Base-by-base conservation (phyloP, 1,140 invertebrate species). In the Caerostris darwini region DNA sequence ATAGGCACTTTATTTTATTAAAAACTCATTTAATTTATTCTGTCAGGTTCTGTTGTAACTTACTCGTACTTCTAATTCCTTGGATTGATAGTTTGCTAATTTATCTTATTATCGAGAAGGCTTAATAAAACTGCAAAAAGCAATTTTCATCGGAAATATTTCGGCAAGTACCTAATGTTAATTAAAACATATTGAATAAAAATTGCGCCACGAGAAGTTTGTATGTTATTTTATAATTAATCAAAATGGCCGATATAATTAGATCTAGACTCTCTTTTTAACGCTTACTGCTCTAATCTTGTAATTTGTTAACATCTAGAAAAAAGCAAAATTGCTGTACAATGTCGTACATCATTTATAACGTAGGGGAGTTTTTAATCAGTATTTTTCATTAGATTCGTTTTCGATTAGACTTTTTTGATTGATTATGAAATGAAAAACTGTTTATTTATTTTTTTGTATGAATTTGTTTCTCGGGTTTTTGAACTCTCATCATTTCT, bases 211-310 rank as follows among this genome's bases (percentile, higher is more conserved):
- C 71, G 71, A 12, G 4, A 8, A 8, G 8, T 50, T 77, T 53
- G 8, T 10, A 12, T 8, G 19, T 34, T 12, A 50, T 77, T 50
- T 77, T 53, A 77, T 77, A 77, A 77, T 77, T 77, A 77, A 77
- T 77, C 71, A 77, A 77, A 77, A 77, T 34, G 34, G 53, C 34
- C 53, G 71, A 50, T 50, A 8, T 77, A 77, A 77, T 77, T 77
- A 77, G 34, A 77, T 50, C 71, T 3, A 12, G 8, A 50, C 7
- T 53, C 34, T 50, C 19, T 50, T 53, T 77, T 77, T 77, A 50
- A 77, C 50, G 71, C 71, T 77, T 53, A 8, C 71, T 50, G 71
- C 8, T 12, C 34, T 12, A 12, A 10, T 71, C 10, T 77, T 77
- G 34, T 77, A 77, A 77, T 77, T 77, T 77, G 71, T 53, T 50